Conservation (phyloP, 1,140 invertebrate genomes). For the Andrena cerasifolii region DNA sequence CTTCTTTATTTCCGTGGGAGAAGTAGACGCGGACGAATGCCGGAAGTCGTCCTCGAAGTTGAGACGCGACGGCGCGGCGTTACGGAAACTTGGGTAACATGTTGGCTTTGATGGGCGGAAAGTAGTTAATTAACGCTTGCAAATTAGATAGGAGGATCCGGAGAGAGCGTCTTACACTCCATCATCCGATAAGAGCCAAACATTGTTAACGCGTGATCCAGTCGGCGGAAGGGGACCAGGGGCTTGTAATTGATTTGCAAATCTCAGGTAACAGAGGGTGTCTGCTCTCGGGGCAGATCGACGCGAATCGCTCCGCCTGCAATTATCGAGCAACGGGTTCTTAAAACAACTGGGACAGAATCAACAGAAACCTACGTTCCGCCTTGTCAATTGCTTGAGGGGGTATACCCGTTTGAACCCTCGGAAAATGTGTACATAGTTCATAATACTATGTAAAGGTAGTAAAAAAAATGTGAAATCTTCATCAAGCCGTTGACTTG, state of each 20-base stretch:
- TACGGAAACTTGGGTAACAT: constrained; percentile 8
- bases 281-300: background rate
- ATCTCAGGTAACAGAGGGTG: background rate
- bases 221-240: background rate
- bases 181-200: too few species aligned
- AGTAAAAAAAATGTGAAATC: too few species aligned
- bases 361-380: too few species aligned
- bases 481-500: too few species aligned
- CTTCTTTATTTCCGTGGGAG: too few species aligned
- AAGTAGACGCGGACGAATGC: background rate
- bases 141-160: background rate
- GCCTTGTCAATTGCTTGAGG: too few species aligned
- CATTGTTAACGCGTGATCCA: constrained; percentile 27
- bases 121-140: constrained; percentile 13
- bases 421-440: too few species aligned
- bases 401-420: too few species aligned
- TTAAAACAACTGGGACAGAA: background rate
- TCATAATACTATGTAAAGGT: too few species aligned
- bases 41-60: background rate
- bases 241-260: constrained; percentile 28
- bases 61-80: too few species aligned
- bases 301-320: background rate
- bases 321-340: background rate
- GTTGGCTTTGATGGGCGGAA: background rate
- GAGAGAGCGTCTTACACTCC: background rate